A percentile compares a stretch with the other conserved stretches of the same genome.
phyloP scores from a whole-genome alignment of 2,113 vertebrate genomes.

The Heterocephalus glaber region DNA sequence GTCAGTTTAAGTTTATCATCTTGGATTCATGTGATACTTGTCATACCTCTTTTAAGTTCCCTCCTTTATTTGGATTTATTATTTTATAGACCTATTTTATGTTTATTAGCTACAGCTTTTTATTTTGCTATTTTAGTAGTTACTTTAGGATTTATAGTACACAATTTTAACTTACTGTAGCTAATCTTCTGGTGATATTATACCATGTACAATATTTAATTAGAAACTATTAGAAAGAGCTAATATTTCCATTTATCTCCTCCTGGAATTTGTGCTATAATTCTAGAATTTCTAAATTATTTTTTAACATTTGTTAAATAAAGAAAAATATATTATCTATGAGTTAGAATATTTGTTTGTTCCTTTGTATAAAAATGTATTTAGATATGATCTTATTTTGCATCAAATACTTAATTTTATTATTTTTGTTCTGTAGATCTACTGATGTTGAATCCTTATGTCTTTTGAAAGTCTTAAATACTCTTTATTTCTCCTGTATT shows the following conservation, averaged over 20 bases:
- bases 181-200: background rate
- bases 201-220: background rate
- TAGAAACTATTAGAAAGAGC: background rate
- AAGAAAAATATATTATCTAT: background rate
- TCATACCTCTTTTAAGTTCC: background rate
- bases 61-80: background rate
- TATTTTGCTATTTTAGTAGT: background rate
- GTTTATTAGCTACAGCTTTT: background rate
- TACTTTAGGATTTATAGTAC: background rate
- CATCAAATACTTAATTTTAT: background rate
- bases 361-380: background rate
- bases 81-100: background rate
- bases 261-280: background rate
- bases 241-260: background rate
- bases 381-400: background rate
- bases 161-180: background rate
- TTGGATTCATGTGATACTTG: background rate
- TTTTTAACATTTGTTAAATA: background rate
- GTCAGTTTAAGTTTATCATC: background rate
- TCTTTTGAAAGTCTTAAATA: background rate
- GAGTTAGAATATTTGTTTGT: background rate
- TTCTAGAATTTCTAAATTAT: background rate
- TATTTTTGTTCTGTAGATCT: background rate
- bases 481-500: background rate
- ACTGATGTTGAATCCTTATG: background rate